Conservation (phyloP, 2,113 vertebrate species). For the Laticauda laticaudata region DNA sequence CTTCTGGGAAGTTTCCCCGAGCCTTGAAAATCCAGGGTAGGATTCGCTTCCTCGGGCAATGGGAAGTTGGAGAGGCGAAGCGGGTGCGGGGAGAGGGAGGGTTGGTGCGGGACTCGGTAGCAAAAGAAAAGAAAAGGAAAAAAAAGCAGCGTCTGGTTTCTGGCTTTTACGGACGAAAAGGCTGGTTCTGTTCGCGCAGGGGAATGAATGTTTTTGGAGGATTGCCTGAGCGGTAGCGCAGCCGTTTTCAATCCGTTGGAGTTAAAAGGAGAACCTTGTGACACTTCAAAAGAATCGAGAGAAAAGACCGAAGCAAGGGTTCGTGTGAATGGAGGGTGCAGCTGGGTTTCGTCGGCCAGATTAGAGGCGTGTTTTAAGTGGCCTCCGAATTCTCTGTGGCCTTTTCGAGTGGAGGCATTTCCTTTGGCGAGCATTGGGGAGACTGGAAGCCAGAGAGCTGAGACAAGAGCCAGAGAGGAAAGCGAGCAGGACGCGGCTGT, state of each 20-base stretch:
- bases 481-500: background rate
- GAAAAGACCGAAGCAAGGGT: background rate
- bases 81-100: background rate
- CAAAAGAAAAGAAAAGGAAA: background rate
- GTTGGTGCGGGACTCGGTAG: background rate
- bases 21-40: background rate
- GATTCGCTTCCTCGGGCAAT: background rate
- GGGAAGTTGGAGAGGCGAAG: background rate
- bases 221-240: background rate
- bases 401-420: background rate
- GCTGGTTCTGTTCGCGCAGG: background rate
- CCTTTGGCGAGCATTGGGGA: background rate
- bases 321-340: background rate
- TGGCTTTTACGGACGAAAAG: background rate
- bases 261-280: background rate
- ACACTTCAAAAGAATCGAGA: background rate
- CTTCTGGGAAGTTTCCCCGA: constrained; percentile 3
- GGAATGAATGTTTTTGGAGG: background rate
- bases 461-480: background rate
- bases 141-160: background rate
- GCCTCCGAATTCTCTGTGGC: background rate
- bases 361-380: background rate
- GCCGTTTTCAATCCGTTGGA: background rate
- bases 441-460: background rate
- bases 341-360: background rate